Evolutionary conservation across 2,113 vertebrate genomes (phyloP), one percentile per base, ranked within the genome.

Genomic region (Australoheros scitulus): DNA sequence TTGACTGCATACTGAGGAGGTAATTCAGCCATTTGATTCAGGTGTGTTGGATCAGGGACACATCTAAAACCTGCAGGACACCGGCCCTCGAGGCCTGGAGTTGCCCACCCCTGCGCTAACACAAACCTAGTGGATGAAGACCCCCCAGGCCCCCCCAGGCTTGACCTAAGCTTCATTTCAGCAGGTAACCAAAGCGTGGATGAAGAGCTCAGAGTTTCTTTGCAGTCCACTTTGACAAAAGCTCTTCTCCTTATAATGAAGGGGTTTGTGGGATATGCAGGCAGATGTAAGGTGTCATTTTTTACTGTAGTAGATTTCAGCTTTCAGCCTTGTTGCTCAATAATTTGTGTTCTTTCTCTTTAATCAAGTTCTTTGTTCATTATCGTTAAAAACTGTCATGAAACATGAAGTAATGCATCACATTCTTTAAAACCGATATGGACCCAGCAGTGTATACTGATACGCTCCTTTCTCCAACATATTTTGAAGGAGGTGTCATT

Each of bases 381-480:
- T 65, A 65, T 65, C 43, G 6, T n/a, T 43, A 47, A 47, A 68
- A 47, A 22, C 47, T 26, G 24, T 47, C 47, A 47, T 11, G 24
- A 18, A 47, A 11, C 5, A 3, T 11, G 22, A 70, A 50, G 5
- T 70, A 50, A 70, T 50, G 22, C 15, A 70, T 70, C 50, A 50
- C 15, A 50, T 50, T 70, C 64, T 70, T 50, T 70, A 70, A 50
- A 70, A 70, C 15, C 8, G 22, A 50, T 50, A 14, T 6, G 3
- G 26, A 68, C 64, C 41, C 64, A 29, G 14, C 22, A 43, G 20
- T 68, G 11, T 75, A 11, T 61, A 32, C 6, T 41, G n/a, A 64
- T 85, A 18, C 77, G 78, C 72, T 82, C 47, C n/a, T 77, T 58
- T 86, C 18, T 55, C 4, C 60, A 34, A 13, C 32, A 34, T 17